Conservation (phyloP, 2,888 invertebrate species). For the Bellardia pandia region DNA sequence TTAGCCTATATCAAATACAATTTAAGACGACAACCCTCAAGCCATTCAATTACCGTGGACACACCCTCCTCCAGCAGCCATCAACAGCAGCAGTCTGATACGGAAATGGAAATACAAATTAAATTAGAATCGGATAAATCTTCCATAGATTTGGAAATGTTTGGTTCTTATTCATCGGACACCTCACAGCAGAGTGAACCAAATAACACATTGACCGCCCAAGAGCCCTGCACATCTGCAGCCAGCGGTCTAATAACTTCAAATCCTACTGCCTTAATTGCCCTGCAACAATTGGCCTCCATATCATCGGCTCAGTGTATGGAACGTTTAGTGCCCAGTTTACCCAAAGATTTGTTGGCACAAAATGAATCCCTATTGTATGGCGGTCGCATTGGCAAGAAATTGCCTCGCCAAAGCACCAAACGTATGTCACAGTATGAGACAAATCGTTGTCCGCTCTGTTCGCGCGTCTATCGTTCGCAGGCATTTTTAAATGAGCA, state of each 20-base stretch:
- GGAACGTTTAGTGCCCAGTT: slow-evolving; percentile 79
- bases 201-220: not conserved
- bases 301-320: slow-evolving; percentile 80
- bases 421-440: slow-evolving; percentile 79
- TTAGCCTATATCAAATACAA: slow-evolving; percentile 64
- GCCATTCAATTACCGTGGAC: slow-evolving; percentile 6
- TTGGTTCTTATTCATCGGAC: slow-evolving; percentile 63
- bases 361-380: slow-evolving; percentile 77
- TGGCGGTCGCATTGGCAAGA: slow-evolving; percentile 75
- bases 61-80: slow-evolving; percentile 45
- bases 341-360: slow-evolving; percentile 78
- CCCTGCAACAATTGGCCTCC: slow-evolving; percentile 82
- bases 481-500: slow-evolving; percentile 84
- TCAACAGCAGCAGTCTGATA: slow-evolving; percentile 23
- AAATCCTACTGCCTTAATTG: slow-evolving; percentile 80
- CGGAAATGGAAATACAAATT: slow-evolving; percentile 62
- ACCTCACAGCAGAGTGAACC: slow-evolving; percentile 48
- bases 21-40: slow-evolving; percentile 57
- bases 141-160: slow-evolving; percentile 64
- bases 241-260: slow-evolving; percentile 42
- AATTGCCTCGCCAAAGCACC: slow-evolving; percentile 77
- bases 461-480: slow-evolving; percentile 82
- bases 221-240: slow-evolving; percentile 31
- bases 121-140: slow-evolving; percentile 67
- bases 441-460: slow-evolving; percentile 83